Evolutionary conservation across 2,797 vertebrate species (phyloP), one percentile per base, ranked within the genome.

Genomic region (Cetoscarus ocellatus): DNA sequence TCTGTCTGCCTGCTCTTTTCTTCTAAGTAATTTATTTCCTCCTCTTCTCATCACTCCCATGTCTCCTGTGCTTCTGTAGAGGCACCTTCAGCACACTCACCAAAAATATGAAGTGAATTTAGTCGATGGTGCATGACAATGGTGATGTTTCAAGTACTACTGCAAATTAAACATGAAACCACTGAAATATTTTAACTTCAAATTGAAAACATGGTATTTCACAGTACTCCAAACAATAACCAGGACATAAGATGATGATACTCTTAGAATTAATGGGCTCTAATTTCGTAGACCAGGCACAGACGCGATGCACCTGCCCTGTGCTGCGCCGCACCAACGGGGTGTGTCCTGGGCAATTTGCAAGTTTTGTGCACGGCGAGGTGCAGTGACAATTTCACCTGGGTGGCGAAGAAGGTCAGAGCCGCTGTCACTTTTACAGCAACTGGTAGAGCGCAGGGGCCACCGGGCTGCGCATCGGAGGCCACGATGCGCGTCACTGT

Each of bases 41-140:
- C 17, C 7, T 51, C 13, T 27, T 56, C 45, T 36, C n/a, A 52
- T 44, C 6, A 18, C 52, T 59, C 38, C 67, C n/a, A 44, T 49
- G 39, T 73, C 55, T 70, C 61, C 54, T 53, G 10, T 70, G 38
- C 71, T 42, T 73, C 34, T 58, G 50, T 69, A 49, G 43, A 61
- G 38, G 7, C 15, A 54, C 19, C 35, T 71, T 17, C 3, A 58
- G 18, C 40, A 67, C 71, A 10, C 34, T 13, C 34, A 35, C 19
- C 19, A 12, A 36, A 12, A 3, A 42, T n/a, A 27, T 49, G 8
- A 55, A 51, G 19, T 52, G 40, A 69, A 17, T 53, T 14, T 43
- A 13, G 14, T 60, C 27, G 54, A 6, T 52, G 59, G 18, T 36
- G 35, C 14, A 42, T 14, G 19, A 48, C 6, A 13, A 11, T 3